Conservation (phyloP, 2,113 vertebrate genomes). For the Donacobius atricapilla region DNA sequence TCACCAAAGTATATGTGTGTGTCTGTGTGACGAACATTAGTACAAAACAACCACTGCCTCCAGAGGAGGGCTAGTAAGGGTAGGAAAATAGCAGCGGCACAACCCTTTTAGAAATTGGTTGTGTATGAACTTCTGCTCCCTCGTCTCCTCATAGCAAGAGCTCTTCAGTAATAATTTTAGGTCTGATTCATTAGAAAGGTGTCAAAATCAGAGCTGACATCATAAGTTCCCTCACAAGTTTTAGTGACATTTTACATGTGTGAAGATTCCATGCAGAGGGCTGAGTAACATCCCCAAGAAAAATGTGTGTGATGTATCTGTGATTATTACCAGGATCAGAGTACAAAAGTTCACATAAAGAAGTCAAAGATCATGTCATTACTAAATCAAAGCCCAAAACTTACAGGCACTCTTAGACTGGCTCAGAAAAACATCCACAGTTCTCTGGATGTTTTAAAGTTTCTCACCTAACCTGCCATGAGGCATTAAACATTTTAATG, state of each 20-base stretch:
- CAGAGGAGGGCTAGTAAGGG: not conserved
- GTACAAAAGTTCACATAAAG: not conserved
- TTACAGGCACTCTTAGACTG: not conserved
- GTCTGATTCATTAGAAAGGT: not conserved
- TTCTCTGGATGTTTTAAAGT: not conserved
- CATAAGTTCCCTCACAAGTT: not conserved
- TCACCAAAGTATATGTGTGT: too few species aligned
- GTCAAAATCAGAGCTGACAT: not conserved
- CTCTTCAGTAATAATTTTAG: not conserved
- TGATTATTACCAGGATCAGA: not conserved
- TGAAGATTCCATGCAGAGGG: not conserved
- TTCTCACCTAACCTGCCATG: not conserved
- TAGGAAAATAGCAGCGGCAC: not conserved
- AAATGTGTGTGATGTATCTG: not conserved
- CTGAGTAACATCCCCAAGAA: not conserved
- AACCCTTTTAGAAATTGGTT: not conserved
- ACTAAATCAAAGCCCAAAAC: not conserved
- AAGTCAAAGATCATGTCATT: not conserved
- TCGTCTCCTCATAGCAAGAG: not conserved
- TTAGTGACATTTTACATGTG: not conserved
- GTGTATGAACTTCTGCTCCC: not conserved
- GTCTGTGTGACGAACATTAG: too few species aligned
- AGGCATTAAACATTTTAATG: not conserved
- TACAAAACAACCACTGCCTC: not conserved
- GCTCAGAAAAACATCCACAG: not conserved